Conservation (phyloP, 2,113 vertebrate genomes). For the Leptosomus discolor region DNA sequence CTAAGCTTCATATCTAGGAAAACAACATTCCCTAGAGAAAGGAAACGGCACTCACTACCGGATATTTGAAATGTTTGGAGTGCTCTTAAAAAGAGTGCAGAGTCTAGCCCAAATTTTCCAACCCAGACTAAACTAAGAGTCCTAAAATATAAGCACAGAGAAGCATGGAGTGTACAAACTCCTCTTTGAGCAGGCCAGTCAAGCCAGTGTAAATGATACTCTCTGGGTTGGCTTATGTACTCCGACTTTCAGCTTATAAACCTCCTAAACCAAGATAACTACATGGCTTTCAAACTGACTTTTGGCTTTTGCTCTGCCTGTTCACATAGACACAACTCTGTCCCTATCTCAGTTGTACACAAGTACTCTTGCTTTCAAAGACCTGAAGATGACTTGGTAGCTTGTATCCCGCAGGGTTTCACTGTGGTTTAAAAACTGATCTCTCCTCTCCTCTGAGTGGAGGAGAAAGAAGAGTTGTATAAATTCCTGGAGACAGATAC, state of each 20-base stretch:
- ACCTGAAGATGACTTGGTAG: neutral
- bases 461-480: neutral
- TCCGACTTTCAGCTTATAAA: neutral
- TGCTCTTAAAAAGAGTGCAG: neutral
- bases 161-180: neutral
- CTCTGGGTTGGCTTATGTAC: neutral
- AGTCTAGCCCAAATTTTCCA: neutral
- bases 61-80: neutral
- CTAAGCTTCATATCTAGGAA: neutral
- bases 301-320: neutral
- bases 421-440: neutral
- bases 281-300: neutral
- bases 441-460: neutral
- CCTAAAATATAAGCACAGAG: slow-evolving; percentile 25
- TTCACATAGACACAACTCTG: neutral
- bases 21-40: neutral
- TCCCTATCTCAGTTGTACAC: neutral
- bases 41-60: neutral
- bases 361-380: neutral
- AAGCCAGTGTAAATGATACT: neutral
- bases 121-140: slow-evolving; percentile 1
- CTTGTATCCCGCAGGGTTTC: neutral
- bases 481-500: neutral
- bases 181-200: neutral
- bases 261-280: neutral